Percentiles rank a stretch among this genome's conserved stretches.
Evolutionary conservation across 2,888 invertebrate genomes (phyloP).

Genomic region (Aspidapion aeneum): DNA sequence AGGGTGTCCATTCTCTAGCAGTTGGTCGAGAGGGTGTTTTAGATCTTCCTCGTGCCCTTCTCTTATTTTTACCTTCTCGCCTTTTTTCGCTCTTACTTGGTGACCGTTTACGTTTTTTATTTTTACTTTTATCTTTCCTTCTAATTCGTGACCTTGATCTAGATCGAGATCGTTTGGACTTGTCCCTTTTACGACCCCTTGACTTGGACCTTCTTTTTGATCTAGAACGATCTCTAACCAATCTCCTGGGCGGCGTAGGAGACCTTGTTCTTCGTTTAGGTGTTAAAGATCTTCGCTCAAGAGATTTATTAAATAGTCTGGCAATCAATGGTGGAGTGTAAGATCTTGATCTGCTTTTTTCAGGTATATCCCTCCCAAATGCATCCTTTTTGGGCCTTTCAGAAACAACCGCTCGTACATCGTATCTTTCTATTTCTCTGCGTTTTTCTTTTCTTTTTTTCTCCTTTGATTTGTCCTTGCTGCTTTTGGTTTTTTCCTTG

Average conservation of each 20-base stretch:
- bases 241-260: conserved; percentile 29
- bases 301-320: conserved; percentile 13
- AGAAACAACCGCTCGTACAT: conserved; percentile 74
- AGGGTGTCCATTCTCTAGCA: conserved; percentile 49
- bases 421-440: conserved; percentile 78
- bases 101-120: conserved; percentile 40
- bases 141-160: conserved; percentile 32
- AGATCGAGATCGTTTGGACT: conserved; percentile 27
- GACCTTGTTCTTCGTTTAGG: conserved; percentile 33
- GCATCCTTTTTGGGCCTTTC: conserved; percentile 62
- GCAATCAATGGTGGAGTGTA: conserved; percentile 38
- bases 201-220: conserved; percentile 25
- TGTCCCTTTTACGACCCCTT: conserved; percentile 27
- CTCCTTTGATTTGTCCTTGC: conserved; percentile 35
- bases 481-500: conserved; percentile 26
- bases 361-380: conserved; percentile 68
- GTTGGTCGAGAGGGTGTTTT: conserved; percentile 38
- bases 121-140: conserved; percentile 29
- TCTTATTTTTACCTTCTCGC: conserved; percentile 16
- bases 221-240: conserved; percentile 29
- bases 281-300: conserved; percentile 33
- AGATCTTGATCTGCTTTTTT: conserved; percentile 34
- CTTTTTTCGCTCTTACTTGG: conserved; percentile 32
- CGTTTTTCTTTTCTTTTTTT: conserved; percentile 60
- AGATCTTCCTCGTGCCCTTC: conserved; percentile 39